A percentile compares a stretch with the other conserved stretches of the same genome.
Conservation (phyloP, 2,888 invertebrate genomes). For the Junonia oenone region DNA sequence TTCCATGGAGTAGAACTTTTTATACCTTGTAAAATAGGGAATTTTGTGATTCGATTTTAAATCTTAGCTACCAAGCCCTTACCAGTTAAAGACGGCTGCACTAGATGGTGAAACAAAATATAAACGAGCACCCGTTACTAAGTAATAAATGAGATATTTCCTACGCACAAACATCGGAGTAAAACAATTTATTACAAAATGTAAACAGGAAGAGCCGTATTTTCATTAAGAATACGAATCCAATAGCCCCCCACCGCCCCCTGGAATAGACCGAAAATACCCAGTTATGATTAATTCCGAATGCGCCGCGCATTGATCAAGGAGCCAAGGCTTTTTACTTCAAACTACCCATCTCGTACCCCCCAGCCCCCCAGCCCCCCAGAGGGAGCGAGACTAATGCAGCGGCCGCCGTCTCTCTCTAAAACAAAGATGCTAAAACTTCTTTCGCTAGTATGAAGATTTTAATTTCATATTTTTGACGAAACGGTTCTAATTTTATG, state of each 20-base stretch:
- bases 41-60: no score
- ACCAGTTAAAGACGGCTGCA: constrained; percentile 21
- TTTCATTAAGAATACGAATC: constrained; percentile 79
- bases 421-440: constrained; percentile 81
- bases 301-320: constrained; percentile 79
- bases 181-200: constrained; percentile 79
- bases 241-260: constrained; percentile 48
- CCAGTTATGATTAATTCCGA: constrained; percentile 79
- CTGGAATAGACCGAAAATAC: constrained; percentile 77
- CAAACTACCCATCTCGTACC: constrained; percentile 74
- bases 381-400: constrained; percentile 73
- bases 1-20: no score
- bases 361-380: constrained; percentile 39
- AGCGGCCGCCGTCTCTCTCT: constrained; percentile 71
- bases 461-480: constrained; percentile 80
- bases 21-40: not conserved
- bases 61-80: constrained; percentile 11
- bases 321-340: constrained; percentile 76
- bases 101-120: constrained; percentile 26
- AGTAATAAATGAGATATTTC: constrained; percentile 32
- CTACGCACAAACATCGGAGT: constrained; percentile 47
- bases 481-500: constrained; percentile 76
- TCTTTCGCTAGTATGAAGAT: constrained; percentile 80
- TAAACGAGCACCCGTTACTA: constrained; percentile 23
- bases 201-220: constrained; percentile 79